These are phyloP conservation scores for Epiperipatus broadwayi DNA, from an alignment of 2,888 invertebrate genomes.

Conservation along the genomic window DNA sequence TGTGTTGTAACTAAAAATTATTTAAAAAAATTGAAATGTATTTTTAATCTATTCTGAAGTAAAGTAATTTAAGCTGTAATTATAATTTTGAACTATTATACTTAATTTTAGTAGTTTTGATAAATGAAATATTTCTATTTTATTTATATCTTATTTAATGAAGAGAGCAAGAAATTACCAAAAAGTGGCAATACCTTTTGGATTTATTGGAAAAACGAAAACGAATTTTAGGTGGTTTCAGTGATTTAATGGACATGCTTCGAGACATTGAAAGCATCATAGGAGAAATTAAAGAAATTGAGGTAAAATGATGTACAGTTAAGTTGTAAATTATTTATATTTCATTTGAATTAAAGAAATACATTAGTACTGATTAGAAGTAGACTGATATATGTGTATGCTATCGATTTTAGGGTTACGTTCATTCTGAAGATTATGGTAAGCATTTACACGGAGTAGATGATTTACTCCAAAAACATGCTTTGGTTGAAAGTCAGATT, in stretches of 20 bases:
- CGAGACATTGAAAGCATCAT: slow-evolving; percentile 77
- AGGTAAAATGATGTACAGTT: slow-evolving; percentile 32
- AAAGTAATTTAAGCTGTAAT: too few species aligned
- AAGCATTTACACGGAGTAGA: slow-evolving; percentile 86
- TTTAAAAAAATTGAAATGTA: too few species aligned
- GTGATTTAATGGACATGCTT: slow-evolving; percentile 64
- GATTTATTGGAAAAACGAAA: slow-evolving; percentile 55
- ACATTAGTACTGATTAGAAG: too few species aligned
- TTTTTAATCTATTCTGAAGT: too few species aligned
- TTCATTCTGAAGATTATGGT: slow-evolving; percentile 68
- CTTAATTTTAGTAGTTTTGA: too few species aligned
- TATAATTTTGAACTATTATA: too few species aligned
- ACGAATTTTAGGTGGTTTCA: slow-evolving; percentile 38
- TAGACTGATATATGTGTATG: slow-evolving; percentile 8
- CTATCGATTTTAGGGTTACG: slow-evolving; percentile 35
- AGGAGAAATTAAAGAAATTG: slow-evolving; percentile 60
- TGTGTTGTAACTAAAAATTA: too few species aligned
- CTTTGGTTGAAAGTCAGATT: slow-evolving; percentile 72
- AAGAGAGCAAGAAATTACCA: slow-evolving; percentile 54
- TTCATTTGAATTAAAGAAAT: not conserved
- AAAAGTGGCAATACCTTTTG: slow-evolving; percentile 74
- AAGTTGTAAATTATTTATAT: not conserved
- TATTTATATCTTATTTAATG: too few species aligned
- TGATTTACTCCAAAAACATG: slow-evolving; percentile 80
- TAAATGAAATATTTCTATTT: too few species aligned